phyloP scores from a whole-genome alignment of 2,113 vertebrate genomes.

The Galeopterus variegatus region DNA sequence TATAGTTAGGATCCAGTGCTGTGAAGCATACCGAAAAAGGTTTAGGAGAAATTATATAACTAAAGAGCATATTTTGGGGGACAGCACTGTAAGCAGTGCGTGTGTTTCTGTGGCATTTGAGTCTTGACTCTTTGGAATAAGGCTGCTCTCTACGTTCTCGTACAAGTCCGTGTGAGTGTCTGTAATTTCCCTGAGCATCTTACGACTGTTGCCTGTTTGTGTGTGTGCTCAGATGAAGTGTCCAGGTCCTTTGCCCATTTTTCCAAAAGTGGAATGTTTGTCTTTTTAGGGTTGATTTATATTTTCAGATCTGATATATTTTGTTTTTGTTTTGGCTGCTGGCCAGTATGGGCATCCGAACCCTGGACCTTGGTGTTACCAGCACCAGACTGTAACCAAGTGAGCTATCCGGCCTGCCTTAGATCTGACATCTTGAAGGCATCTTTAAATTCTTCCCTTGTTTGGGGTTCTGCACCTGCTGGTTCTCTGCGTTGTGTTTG shows the following conservation, averaged over 20 bases:
- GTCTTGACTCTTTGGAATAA: not conserved
- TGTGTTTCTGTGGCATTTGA: accelerated
- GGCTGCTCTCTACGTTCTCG: not conserved
- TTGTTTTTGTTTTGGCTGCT: no score
- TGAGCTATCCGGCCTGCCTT: no score
- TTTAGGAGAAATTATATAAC: not conserved
- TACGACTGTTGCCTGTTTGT: not conserved
- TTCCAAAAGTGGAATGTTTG: not conserved
- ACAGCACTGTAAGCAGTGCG: no score
- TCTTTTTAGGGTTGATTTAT: not conserved
- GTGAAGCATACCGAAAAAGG: not conserved
- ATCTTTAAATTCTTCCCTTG: not conserved
- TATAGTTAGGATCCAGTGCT: not conserved
- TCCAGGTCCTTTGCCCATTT: not conserved
- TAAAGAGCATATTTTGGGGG: not conserved
- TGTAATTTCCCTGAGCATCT: not conserved
- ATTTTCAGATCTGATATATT: not conserved
- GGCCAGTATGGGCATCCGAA: no score
- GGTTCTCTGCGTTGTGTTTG: not conserved
- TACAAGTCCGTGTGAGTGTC: not conserved
- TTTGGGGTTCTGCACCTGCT: not conserved
- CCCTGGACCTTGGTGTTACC: no score
- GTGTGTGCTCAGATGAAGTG: not conserved
- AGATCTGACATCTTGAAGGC: not conserved
- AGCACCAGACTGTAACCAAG: no score